Percentiles rank a stretch among this genome's conserved stretches.
These are phyloP conservation scores for Pantherophis guttatus DNA, from an alignment of 2,113 vertebrate genomes.

Conservation along the genomic window DNA sequence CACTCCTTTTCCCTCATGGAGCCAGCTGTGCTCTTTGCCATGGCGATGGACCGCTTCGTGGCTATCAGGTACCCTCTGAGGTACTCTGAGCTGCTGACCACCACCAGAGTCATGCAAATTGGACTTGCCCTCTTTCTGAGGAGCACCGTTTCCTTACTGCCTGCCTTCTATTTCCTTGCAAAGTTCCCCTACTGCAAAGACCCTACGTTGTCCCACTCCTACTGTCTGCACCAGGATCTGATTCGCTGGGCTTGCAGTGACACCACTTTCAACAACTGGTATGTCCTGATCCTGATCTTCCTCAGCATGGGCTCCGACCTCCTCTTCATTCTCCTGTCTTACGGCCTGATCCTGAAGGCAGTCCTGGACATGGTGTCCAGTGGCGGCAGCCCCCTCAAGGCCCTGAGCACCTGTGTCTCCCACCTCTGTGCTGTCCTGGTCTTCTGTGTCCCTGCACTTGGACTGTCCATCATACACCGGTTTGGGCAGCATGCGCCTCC, in stretches of 20 bases:
- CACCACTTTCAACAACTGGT: not conserved
- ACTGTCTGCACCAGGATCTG: not conserved
- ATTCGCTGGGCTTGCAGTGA: not conserved
- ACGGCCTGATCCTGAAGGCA: not conserved
- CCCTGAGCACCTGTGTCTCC: not conserved
- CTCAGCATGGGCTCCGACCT: not conserved
- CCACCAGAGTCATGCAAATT: not conserved
- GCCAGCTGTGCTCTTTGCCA: not conserved
- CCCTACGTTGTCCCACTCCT: not conserved
- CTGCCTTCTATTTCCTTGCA: not conserved
- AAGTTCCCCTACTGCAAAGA: not conserved
- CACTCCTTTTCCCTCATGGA: not conserved
- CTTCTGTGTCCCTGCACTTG: not conserved
- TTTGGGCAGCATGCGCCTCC: not conserved
- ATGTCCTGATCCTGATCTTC: not conserved
- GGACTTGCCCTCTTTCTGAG: not conserved
- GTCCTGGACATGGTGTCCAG: not conserved
- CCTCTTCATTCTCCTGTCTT: slow-evolving; percentile 5
- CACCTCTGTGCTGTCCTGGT: not conserved
- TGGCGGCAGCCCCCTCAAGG: not conserved
- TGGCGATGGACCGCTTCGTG: not conserved
- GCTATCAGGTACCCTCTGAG: not conserved
- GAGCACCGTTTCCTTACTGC: not conserved
- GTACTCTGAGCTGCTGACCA: not conserved
- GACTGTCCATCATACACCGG: not conserved